Conservation (phyloP, 1,140 invertebrate species). For the Brachionus koreanus region DNA sequence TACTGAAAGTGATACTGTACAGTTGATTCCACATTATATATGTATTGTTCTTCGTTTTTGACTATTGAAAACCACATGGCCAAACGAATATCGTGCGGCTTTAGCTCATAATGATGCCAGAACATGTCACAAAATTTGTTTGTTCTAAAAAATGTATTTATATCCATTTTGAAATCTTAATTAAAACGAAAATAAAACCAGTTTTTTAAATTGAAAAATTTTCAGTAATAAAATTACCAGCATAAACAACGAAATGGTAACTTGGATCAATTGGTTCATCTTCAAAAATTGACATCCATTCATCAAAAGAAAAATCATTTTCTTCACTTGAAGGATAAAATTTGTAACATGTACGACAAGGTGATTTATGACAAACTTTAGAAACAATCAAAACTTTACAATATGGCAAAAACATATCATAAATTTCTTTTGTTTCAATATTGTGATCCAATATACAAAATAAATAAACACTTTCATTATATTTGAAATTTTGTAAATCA, state of each 20-base stretch:
- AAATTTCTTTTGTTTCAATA: background rate
- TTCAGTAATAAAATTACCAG: background rate
- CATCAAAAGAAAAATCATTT: background rate
- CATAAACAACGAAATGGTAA: background rate
- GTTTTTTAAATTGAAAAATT: background rate
- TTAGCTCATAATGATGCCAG: background rate
- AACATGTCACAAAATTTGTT: background rate
- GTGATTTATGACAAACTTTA: background rate
- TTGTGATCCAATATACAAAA: background rate
- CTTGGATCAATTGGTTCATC: background rate
- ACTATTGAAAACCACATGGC: background rate
- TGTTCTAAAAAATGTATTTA: too few relatives aligned
- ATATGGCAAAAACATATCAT: background rate
- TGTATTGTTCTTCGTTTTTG: background rate
- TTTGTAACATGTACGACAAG: background rate
- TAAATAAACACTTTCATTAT: background rate
- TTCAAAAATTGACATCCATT: background rate
- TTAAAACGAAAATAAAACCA: background rate
- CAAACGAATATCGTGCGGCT: background rate
- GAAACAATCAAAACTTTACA: background rate
- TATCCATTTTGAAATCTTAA: background rate
- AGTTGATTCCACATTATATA: background rate
- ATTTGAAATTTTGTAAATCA: background rate
- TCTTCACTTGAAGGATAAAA: background rate
- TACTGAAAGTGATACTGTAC: background rate